Evolutionary conservation across 2,113 vertebrate species (phyloP), one percentile per base, ranked within the genome.

Genomic region (Carlito syrichta): DNA sequence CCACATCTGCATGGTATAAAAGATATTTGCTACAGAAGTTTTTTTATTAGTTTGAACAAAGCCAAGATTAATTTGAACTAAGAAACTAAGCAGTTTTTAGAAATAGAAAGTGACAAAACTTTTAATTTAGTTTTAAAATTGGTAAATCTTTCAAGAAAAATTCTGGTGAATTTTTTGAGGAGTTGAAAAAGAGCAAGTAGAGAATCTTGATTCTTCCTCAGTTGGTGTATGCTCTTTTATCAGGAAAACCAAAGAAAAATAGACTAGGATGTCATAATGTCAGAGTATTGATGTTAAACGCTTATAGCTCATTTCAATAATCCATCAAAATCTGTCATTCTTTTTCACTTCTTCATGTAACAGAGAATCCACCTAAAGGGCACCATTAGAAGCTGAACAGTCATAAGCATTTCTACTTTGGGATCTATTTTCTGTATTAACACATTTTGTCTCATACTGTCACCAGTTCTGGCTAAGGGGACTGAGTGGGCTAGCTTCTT

Each of bases 11-110:
- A 71, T 71, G 69, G 48, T 43, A 76, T 43, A 86, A 74, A 90
- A 93, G 68, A 69, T 77, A 38, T 63, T n/a, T 87, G 74, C n/a
- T 76, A 52, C 11, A 68, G 52, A 93, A 43, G 62, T 54, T 77
- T 69, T 77, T 30, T 91, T 77, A 78, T 71, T 88, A 54, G 62
- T 48, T 45, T 56, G 52, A 89, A 88, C 40, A 85, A 92, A 73
- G 23, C 48, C 8, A 91, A 87, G 60, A 58, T 63, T 56, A 93
- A 76, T 83, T 94, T 62, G 52, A 95, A 45, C 38, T 58, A 60
- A 96, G 78, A 86, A 12, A 89, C 35, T 89, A 79, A 87, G n/a
- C 35, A 40, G 71, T 84, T 96, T 96, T 96, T 88, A 81, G 90
- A 87, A 86, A 25, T 30, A 68, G 74, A 91, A 82, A 20, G 30